Base-by-base conservation (phyloP, 2,888 invertebrate genomes). In the Chydorus sphaericus region DNA sequence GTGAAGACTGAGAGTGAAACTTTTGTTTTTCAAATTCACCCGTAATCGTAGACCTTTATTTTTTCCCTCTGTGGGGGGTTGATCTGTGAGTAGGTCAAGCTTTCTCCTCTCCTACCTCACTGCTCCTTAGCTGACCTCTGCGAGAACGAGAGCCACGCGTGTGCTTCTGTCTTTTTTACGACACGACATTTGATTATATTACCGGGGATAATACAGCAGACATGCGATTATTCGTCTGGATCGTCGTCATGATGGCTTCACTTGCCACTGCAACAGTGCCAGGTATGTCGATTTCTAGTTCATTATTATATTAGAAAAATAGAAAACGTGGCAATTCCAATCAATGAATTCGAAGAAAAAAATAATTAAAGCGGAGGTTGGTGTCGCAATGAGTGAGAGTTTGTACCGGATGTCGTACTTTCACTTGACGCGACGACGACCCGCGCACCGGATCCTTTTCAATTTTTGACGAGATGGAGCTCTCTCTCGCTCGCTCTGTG, bases 341-440 rank as follows among this genome's bases (percentile, higher is more conserved):
- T 44, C 18, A 26, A 44, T 20, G 44, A 26, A 23, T 16, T 14
- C 5, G 23, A 26, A 44, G 10, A 28, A 16, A 7, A 4, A 6
- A 39, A 39, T 39, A n/a, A 39, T 14, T n/a, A 6, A 44, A 44
- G 18, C 26, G 0, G n/a, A n/a, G n/a, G 44, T 23, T 28, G 44
- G 28, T 44, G 44, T 44, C 44, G 44, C 26, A 44, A 44, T n/a
- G 23, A 44, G 44, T 44, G 44, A 44, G 44, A 44, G 44, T 44
- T 44, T n/a, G 26, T 26, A 26, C 26, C 44, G 44, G 26, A 44
- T 23, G n/a, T n/a, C n/a, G n/a, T n/a, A n/a, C n/a, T n/a, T n/a
- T n/a, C n/a, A n/a, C n/a, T n/a, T n/a, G n/a, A n/a, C n/a, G n/a
- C n/a, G n/a, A n/a, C n/a, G n/a, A n/a, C n/a, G n/a, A n/a, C n/a